Percentiles rank a stretch among this genome's conserved stretches.
These are phyloP conservation scores for Oscheius sp. DNA, from an alignment of 2,888 invertebrate genomes.

Conservation along the genomic window DNA sequence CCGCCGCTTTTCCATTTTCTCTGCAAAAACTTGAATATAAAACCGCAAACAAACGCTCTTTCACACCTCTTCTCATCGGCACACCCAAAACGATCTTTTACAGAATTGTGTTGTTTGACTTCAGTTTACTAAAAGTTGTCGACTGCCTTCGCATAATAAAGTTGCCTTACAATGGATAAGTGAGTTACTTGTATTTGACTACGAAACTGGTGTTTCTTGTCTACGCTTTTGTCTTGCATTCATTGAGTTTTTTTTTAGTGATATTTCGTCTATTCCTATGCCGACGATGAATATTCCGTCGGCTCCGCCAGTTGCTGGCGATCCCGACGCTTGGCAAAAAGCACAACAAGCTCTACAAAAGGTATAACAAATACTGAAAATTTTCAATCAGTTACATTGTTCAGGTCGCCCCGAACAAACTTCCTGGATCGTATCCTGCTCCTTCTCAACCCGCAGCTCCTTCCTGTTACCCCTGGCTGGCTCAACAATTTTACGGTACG, in stretches of 20 bases:
- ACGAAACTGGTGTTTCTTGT: no score
- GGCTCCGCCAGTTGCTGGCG: background rate
- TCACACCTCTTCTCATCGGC: no score
- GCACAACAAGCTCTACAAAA: constrained; percentile 46
- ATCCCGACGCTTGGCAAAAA: constrained; percentile 46
- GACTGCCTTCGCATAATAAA: no score
- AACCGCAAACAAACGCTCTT: no score
- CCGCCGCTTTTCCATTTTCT: no score
- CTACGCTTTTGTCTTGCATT: background rate
- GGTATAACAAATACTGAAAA: constrained; percentile 25
- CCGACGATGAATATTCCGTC: background rate
- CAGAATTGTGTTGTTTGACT: no score
- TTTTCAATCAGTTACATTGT: background rate
- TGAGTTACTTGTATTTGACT: no score
- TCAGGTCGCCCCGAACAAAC: constrained; percentile 30
- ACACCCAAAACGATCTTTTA: no score
- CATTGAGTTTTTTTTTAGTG: constrained; percentile 19
- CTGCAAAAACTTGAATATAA: no score
- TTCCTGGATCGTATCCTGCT: background rate
- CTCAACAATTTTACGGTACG: constrained; percentile 33
- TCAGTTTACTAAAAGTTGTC: no score
- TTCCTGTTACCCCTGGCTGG: constrained; percentile 28
- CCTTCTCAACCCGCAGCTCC: constrained; percentile 17
- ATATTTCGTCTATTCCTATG: constrained; percentile 33
- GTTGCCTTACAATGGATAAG: no score